Conservation (phyloP, 2,113 vertebrate species). For the Cricetomys ansorgei region DNA sequence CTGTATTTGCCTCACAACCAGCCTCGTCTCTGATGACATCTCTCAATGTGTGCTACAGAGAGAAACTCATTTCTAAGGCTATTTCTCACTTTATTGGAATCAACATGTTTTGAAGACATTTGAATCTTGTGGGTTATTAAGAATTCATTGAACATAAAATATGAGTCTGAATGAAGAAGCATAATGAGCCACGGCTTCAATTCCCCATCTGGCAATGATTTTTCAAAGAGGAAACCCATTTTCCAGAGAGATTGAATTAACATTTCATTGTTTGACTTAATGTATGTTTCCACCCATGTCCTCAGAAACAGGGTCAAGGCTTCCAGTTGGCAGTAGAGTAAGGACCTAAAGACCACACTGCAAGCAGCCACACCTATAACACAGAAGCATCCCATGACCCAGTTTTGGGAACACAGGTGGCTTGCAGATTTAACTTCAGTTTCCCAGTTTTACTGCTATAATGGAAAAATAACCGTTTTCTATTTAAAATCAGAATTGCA, state of each 20-base stretch:
- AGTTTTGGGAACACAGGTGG: background rate
- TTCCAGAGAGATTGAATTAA: background rate
- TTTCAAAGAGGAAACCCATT: slow-evolving; percentile 21
- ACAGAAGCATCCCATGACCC: background rate
- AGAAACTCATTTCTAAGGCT: slow-evolving; percentile 28
- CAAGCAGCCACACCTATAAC: background rate
- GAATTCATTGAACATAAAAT: slow-evolving; percentile 20
- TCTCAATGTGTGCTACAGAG: background rate
- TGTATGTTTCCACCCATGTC: background rate
- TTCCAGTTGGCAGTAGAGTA: background rate
- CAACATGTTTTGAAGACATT: background rate
- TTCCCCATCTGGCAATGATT: background rate
- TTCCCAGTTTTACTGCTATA: slow-evolving; percentile 19
- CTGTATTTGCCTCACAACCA: background rate
- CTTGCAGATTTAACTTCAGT: slow-evolving; percentile 25
- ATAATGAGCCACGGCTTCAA: background rate
- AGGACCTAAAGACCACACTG: background rate
- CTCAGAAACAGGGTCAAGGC: background rate
- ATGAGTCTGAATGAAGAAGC: background rate
- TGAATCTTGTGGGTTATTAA: slow-evolving; percentile 29
- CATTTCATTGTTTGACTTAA: slow-evolving; percentile 57
- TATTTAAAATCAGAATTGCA: slow-evolving; percentile 62
- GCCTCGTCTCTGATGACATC: background rate
- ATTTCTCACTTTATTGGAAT: slow-evolving; percentile 14
- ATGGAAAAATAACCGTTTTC: background rate